Evolutionary conservation across 2,113 vertebrate species (phyloP).

Genomic region (Rhombomys opimus): DNA sequence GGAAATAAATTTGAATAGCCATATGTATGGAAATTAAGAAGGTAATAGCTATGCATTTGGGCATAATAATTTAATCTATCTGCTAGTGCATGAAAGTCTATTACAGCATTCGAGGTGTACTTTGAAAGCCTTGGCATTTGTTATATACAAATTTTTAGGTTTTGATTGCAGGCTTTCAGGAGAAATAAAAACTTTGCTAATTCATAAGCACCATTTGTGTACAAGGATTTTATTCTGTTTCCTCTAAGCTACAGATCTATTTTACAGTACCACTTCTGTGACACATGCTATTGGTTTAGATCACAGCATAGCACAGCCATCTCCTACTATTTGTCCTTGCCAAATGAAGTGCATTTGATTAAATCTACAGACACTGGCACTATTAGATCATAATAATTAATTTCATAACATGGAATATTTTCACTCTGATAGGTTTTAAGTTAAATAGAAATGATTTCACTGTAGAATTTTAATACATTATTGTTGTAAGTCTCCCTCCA

Average conservation of each 20-base stretch:
- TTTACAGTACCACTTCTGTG: neutral
- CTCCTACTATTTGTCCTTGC: neutral
- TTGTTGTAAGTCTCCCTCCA: neutral
- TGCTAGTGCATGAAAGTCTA: neutral
- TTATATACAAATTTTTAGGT: neutral
- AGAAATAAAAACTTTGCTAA: neutral
- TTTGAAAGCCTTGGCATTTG: neutral
- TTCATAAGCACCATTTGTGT: neutral
- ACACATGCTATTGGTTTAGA: neutral
- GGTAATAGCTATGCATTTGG: neutral
- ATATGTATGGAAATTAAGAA: conserved; percentile 27
- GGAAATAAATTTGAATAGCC: conserved; percentile 18
- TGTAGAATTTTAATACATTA: neutral
- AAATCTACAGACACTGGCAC: neutral
- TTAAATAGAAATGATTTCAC: neutral
- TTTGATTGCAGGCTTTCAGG: neutral
- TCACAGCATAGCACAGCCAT: neutral
- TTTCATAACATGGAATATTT: neutral
- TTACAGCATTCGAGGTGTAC: neutral
- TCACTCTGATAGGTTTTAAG: neutral
- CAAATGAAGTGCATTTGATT: neutral
- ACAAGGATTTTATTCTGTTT: neutral
- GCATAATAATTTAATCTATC: neutral
- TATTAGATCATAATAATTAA: neutral
- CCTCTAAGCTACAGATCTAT: neutral